A percentile compares a stretch with the other conserved stretches of the same genome.
phyloP scores from a whole-genome alignment of 2,888 invertebrate genomes.

The Philereme vetulata region DNA sequence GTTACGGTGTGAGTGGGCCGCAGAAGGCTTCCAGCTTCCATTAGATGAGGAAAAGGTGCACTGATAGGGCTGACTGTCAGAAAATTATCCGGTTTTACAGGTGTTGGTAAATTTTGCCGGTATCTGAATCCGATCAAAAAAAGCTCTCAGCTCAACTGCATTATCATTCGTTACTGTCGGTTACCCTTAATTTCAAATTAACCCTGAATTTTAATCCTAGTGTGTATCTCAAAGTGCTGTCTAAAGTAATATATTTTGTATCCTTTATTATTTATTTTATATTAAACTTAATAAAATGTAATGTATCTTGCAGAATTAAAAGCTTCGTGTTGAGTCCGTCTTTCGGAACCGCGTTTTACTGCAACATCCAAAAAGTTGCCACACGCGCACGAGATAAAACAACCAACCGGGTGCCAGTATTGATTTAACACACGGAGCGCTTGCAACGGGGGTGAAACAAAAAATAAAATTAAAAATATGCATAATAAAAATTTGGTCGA shows the following conservation, averaged over 20 bases:
- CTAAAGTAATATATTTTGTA: too few relatives aligned
- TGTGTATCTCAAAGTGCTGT: too few relatives aligned
- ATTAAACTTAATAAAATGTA: too few relatives aligned
- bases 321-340: slow-evolving; percentile 1
- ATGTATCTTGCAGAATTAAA: too few relatives aligned
- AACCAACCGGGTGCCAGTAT: slow-evolving; percentile 44
- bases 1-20: slow-evolving; percentile 31
- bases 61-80: slow-evolving; percentile 17
- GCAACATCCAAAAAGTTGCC: slow-evolving; percentile 30
- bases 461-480: slow-evolving; percentile 81
- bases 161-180: too few relatives aligned
- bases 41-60: slow-evolving; percentile 38
- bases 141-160: too few relatives aligned
- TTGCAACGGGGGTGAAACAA: slow-evolving; percentile 61
- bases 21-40: slow-evolving; percentile 28
- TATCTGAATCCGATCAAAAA: background rate
- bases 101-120: background rate
- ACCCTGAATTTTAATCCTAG: too few relatives aligned
- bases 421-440: slow-evolving; percentile 42
- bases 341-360: slow-evolving; percentile 2
- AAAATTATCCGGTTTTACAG: background rate
- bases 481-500: slow-evolving; percentile 79
- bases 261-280: too few relatives aligned
- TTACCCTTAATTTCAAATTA: too few relatives aligned
- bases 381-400: slow-evolving; percentile 35